phyloP scores from a whole-genome alignment of 2,888 invertebrate genomes.

The Stenolophus ochropezus region DNA sequence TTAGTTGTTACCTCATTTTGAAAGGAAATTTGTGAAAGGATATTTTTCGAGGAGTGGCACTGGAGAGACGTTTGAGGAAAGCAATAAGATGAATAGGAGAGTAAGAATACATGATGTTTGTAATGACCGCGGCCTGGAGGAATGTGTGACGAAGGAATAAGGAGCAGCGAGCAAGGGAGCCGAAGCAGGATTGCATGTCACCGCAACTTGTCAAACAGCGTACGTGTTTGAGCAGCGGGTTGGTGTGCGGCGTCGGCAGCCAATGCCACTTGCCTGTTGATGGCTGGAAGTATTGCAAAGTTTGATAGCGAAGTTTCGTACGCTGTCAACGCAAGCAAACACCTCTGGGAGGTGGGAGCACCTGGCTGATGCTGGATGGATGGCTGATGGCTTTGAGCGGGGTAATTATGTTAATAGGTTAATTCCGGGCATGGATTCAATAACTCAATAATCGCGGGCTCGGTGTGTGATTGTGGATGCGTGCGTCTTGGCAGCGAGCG shows the following conservation, averaged over 20 bases:
- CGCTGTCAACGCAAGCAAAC: not conserved
- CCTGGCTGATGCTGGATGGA: not conserved
- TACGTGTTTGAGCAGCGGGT: constrained; percentile 63
- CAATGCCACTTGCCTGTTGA: constrained; percentile 63
- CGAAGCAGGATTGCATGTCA: constrained; percentile 62
- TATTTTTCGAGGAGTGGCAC: too few species aligned
- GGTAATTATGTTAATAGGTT: constrained; percentile 71
- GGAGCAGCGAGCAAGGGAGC: too few species aligned
- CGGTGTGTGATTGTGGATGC: not conserved
- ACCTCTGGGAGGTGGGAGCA: not conserved
- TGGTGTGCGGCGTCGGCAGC: constrained; percentile 7
- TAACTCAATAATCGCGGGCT: constrained; percentile 64
- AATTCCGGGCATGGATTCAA: constrained; percentile 76
- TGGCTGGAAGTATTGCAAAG: constrained; percentile 70
- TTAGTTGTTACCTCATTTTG: too few species aligned
- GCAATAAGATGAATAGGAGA: too few species aligned
- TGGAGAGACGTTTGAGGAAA: too few species aligned
- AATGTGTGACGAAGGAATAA: constrained; percentile 65
- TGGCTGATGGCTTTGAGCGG: not conserved
- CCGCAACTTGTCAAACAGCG: constrained; percentile 65
- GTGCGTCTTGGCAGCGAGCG: constrained; percentile 52
- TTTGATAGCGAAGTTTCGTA: constrained; percentile 70
- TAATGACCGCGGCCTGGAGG: too few species aligned
- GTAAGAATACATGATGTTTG: too few species aligned
- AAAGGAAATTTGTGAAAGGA: too few species aligned